Conservation (phyloP, 2,888 invertebrate species). For the Drosophila austrosaltans region DNA sequence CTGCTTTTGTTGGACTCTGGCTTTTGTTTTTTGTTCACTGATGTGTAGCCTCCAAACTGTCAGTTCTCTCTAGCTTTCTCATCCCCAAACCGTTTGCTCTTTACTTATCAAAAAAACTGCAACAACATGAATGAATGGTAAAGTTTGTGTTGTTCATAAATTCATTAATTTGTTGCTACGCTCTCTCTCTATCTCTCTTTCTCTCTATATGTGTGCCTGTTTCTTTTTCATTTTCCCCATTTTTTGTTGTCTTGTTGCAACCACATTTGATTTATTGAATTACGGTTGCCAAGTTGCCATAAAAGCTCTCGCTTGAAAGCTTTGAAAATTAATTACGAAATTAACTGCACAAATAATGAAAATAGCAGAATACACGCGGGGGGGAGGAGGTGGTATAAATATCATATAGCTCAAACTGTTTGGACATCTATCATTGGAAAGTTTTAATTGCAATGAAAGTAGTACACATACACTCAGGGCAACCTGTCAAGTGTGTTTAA, state of each 20-base stretch:
- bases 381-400: not conserved
- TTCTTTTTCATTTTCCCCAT: slow-evolving; percentile 11
- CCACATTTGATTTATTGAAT: slow-evolving; percentile 78
- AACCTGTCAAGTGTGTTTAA: not conserved
- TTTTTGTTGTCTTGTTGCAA: slow-evolving; percentile 46
- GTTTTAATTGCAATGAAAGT: slow-evolving; percentile 53
- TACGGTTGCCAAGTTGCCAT: slow-evolving; percentile 66
- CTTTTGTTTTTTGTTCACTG: slow-evolving; percentile 62
- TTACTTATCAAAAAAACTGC: slow-evolving; percentile 26
- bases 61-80: slow-evolving; percentile 18
- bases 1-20: slow-evolving; percentile 38
- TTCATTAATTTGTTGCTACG: slow-evolving; percentile 76
- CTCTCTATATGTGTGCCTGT: not conserved
- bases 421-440: slow-evolving; percentile 46
- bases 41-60: slow-evolving; percentile 56
- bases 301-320: slow-evolving; percentile 68
- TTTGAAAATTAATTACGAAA: slow-evolving; percentile 73
- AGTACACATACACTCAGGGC: slow-evolving; percentile 6
- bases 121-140: slow-evolving; percentile 57
- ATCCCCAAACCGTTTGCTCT: slow-evolving; percentile 1
- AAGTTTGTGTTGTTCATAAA: slow-evolving; percentile 76
- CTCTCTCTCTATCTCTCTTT: slow-evolving; percentile 8
- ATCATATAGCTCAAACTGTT: slow-evolving; percentile 23
- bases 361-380: slow-evolving; percentile 20
- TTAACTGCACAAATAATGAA: slow-evolving; percentile 55